Evolutionary conservation across 2,113 vertebrate species (phyloP).

Genomic region (Rhinoderma darwinii): DNA sequence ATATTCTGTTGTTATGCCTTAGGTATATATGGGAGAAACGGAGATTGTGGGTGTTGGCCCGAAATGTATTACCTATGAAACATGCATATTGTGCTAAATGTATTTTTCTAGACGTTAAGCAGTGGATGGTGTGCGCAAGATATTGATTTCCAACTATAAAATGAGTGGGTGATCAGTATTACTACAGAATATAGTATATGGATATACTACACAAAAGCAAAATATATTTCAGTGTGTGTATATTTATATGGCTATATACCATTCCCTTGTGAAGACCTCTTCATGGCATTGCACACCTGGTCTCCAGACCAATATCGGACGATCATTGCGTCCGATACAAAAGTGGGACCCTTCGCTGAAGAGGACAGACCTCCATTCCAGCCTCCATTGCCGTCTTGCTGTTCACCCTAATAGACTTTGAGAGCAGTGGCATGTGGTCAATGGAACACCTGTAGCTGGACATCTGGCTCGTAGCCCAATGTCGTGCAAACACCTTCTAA

Average conservation of each 20-base stretch:
- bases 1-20: not conserved
- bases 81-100: constrained; percentile 9
- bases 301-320: too few species aligned
- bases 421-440: too few species aligned
- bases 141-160: constrained; percentile 21
- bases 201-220: not conserved
- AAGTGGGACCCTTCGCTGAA: too few species aligned
- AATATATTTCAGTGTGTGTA: not conserved
- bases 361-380: too few species aligned
- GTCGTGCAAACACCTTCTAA: too few species aligned
- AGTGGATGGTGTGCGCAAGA: not conserved
- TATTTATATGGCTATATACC: not conserved
- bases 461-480: too few species aligned
- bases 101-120: constrained; percentile 21
- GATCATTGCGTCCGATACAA: too few species aligned
- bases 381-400: too few species aligned
- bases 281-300: too few species aligned
- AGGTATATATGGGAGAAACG: not conserved
- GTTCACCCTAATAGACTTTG: too few species aligned
- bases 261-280: too few species aligned
- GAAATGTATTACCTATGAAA: constrained; percentile 18
- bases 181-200: constrained; percentile 4
- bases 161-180: not conserved
- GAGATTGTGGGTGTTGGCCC: constrained; percentile 23
- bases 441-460: too few species aligned